These are phyloP conservation scores for Leptoclinus maculatus DNA, from an alignment of 2,797 vertebrate genomes.

Conservation along the genomic window DNA sequence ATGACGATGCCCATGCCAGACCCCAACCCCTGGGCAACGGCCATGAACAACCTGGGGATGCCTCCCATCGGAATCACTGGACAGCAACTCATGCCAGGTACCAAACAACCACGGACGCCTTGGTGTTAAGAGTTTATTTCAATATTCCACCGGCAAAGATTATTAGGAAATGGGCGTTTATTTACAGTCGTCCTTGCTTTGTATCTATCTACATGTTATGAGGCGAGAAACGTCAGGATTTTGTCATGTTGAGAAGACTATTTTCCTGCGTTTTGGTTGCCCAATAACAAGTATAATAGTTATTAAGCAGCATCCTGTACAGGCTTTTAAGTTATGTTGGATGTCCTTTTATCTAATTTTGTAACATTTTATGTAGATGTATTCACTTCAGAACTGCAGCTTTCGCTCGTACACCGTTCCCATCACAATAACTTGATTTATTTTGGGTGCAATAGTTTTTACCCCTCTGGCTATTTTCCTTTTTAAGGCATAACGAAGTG, in stretches of 20 bases:
- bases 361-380: not conserved
- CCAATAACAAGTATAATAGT: not conserved
- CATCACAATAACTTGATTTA: slow-evolving; percentile 8
- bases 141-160: not conserved
- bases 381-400: slow-evolving; percentile 8
- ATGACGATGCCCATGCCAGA: slow-evolving; percentile 94
- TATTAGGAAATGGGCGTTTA: not conserved
- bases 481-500: not conserved
- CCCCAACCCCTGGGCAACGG: slow-evolving; percentile 92
- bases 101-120: not conserved
- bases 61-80: slow-evolving; percentile 91
- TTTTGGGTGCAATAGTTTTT: not conserved
- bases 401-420: not conserved
- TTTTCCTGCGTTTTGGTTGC: not conserved
- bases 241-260: not conserved
- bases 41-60: slow-evolving; percentile 98
- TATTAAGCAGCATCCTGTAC: not conserved
- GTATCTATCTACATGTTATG: not conserved
- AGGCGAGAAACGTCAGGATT: not conserved
- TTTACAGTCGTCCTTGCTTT: not conserved
- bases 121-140: not conserved
- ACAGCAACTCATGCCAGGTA: slow-evolving; percentile 94
- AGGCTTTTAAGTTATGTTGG: not conserved
- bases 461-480: slow-evolving; percentile 4
- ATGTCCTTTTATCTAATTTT: not conserved